These are phyloP conservation scores for Timema cristinae DNA, from an alignment of 2,888 invertebrate genomes.

Conservation along the genomic window DNA sequence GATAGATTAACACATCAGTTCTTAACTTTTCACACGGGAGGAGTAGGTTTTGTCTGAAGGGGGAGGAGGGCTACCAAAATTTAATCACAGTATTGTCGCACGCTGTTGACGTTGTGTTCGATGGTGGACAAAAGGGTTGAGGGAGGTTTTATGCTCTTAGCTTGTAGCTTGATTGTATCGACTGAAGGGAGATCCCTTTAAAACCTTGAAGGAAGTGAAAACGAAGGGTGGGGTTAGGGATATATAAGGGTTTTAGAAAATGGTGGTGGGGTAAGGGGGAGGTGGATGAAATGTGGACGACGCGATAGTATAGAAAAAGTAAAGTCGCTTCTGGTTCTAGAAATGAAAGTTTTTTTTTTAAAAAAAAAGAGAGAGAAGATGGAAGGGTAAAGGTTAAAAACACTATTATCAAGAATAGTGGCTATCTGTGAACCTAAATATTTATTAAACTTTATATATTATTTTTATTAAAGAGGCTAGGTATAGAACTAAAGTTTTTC, in stretches of 20 bases:
- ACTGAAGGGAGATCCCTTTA: neutral
- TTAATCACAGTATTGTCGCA: constrained; percentile 29
- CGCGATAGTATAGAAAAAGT: constrained; percentile 9
- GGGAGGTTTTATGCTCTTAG: constrained; percentile 15
- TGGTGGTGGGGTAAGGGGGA: neutral
- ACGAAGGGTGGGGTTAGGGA: too few relatives aligned
- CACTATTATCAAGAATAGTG: too few relatives aligned
- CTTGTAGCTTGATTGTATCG: constrained; percentile 22
- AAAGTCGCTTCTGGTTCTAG: neutral
- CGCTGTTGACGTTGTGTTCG: neutral
- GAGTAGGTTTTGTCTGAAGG: too few relatives aligned
- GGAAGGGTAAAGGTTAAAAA: too few relatives aligned
- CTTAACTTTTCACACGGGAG: too few relatives aligned
- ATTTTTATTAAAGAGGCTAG: too few relatives aligned
- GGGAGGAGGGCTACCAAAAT: constrained; percentile 20
- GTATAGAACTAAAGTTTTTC: too few relatives aligned
- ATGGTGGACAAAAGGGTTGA: neutral
- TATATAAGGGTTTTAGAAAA: too few relatives aligned
- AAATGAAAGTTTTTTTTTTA: neutral
- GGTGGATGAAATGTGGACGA: constrained; percentile 1
- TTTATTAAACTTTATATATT: too few relatives aligned
- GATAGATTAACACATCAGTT: neutral
- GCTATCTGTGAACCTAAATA: too few relatives aligned
- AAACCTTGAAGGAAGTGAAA: too few relatives aligned
- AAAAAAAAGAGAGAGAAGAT: constrained; percentile 1